Evolutionary conservation across 2,888 invertebrate genomes (phyloP).

Genomic region (Phaedon cochleariae): DNA sequence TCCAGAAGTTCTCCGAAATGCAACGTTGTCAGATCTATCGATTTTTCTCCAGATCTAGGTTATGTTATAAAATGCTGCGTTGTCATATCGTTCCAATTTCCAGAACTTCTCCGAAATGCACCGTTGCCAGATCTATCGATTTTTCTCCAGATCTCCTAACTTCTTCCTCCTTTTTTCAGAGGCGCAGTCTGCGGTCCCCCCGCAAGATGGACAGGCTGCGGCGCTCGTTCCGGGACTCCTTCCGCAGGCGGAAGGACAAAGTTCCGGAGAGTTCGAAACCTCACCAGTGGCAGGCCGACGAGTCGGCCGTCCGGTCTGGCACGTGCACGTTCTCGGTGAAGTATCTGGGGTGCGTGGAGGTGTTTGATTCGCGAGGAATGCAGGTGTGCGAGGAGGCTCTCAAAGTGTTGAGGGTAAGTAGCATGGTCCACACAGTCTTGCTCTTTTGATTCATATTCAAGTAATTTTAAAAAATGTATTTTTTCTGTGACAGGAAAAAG

Average conservation of each 20-base stretch:
- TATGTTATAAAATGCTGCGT: not conserved
- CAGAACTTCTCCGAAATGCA: not conserved
- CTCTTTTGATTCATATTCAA: too few relatives aligned
- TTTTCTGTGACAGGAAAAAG: too few relatives aligned
- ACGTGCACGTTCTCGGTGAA: slow-evolving; percentile 98
- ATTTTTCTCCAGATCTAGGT: not conserved
- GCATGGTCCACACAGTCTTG: too few relatives aligned
- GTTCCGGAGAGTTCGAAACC: slow-evolving; percentile 94
- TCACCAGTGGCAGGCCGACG: slow-evolving; percentile 98
- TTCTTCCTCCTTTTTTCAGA: slow-evolving; percentile 59
- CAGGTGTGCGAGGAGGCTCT: slow-evolving; percentile 99
- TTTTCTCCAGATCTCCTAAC: not conserved
- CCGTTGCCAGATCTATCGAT: not conserved
- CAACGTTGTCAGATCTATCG: not conserved
- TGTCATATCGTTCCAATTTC: not conserved
- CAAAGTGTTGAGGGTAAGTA: slow-evolving; percentile 87
- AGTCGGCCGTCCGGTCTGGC: slow-evolving; percentile 92
- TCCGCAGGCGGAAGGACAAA: slow-evolving; percentile 86
- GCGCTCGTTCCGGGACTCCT: slow-evolving; percentile 91
- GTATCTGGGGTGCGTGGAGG: slow-evolving; percentile 99
- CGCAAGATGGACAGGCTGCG: slow-evolving; percentile 89
- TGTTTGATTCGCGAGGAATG: slow-evolving; percentile 99
- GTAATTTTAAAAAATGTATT: too few relatives aligned
- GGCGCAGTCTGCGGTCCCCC: slow-evolving; percentile 73
- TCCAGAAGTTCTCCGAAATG: not conserved